Evolutionary conservation across 2,113 vertebrate genomes (phyloP).

Genomic region (Caretta caretta): DNA sequence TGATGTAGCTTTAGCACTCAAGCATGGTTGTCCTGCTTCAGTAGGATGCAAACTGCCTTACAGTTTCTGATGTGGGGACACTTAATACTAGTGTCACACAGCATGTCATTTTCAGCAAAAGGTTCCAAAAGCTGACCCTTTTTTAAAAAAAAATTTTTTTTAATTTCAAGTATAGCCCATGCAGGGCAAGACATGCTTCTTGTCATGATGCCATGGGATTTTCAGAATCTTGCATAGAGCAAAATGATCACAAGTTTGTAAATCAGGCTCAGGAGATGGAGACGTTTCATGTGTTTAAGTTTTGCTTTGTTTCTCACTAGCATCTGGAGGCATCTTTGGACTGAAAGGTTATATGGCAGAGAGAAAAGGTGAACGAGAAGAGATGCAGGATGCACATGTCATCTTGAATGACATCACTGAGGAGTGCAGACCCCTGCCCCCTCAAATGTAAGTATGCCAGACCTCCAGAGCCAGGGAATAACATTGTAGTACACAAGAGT

Average conservation of each 20-base stretch:
- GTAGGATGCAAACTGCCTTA: neutral
- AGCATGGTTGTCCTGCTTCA: neutral
- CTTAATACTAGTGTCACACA: neutral
- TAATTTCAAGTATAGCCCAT: neutral
- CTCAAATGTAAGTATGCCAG: constrained; percentile 85
- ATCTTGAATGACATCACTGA: constrained; percentile 87
- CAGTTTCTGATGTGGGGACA: neutral
- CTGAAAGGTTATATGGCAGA: constrained; percentile 91
- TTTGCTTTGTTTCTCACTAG: constrained; percentile 64
- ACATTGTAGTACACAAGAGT: neutral
- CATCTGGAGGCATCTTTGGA: constrained; percentile 78
- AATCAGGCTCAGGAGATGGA: neutral
- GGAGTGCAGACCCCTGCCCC: constrained; percentile 78
- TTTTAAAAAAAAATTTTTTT: neutral
- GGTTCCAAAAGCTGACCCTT: neutral
- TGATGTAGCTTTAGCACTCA: fast-evolving
- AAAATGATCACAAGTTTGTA: neutral
- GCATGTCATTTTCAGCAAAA: neutral
- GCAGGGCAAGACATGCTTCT: fast-evolving
- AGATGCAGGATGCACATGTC: constrained; percentile 97
- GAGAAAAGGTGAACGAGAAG: constrained; percentile 92
- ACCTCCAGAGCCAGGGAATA: neutral
- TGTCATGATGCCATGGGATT: neutral
- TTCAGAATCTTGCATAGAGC: neutral
- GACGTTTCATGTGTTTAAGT: constrained; percentile 23